phyloP scores from a whole-genome alignment of 1,140 invertebrate genomes.

The Aplysia californica region DNA sequence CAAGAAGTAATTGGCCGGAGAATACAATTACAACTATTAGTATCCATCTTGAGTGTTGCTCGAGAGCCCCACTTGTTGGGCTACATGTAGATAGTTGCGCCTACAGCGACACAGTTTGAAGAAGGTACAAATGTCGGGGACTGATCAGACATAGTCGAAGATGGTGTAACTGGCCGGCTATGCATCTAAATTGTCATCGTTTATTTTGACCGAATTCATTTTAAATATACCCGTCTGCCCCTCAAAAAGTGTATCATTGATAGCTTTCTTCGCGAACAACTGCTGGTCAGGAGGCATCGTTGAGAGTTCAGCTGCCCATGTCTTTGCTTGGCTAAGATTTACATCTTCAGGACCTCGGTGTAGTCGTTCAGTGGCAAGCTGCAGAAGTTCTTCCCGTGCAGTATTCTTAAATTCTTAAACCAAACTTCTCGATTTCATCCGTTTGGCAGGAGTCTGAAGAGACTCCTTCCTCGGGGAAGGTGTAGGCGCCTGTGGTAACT shows the following conservation, averaged over 20 bases:
- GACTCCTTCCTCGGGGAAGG: background rate
- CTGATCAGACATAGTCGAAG: background rate
- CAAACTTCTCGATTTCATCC: background rate
- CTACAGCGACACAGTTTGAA: background rate
- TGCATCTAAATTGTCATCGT: background rate
- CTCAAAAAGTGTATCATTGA: slow-evolving; percentile 7
- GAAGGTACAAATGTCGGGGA: background rate
- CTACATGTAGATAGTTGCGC: background rate
- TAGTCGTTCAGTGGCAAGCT: background rate
- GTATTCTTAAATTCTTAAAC: background rate
- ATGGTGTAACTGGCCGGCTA: background rate
- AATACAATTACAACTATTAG: too few relatives aligned
- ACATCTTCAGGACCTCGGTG: background rate
- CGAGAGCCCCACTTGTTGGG: background rate
- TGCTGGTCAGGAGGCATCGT: background rate
- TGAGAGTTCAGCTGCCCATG: background rate
- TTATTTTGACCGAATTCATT: background rate
- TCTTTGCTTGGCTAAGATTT: slow-evolving; percentile 1
- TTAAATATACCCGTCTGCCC: background rate
- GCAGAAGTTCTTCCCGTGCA: background rate
- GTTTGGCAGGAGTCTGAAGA: background rate
- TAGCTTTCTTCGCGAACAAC: slow-evolving; percentile 9
- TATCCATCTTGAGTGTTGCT: background rate
- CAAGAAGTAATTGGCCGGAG: background rate
- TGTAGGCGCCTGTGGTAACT: background rate